Evolutionary conservation across 2,113 vertebrate genomes (phyloP), one percentile per base, ranked within the genome.

Genomic region (Bostrychus sinensis): DNA sequence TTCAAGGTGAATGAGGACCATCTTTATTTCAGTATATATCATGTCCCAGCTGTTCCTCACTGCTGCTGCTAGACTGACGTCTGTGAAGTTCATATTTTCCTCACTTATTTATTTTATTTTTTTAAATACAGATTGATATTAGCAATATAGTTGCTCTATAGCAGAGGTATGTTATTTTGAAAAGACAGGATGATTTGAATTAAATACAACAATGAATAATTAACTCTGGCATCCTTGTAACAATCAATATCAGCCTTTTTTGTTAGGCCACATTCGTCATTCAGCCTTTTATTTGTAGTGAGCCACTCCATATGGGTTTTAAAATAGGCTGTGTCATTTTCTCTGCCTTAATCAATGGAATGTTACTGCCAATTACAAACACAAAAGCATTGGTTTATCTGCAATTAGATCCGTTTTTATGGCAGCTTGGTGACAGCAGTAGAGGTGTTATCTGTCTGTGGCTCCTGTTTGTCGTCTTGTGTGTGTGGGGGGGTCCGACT

Each of bases 1-100:
- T 71, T 82, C 80, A 88, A 89, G 89, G 89, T 90, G 86, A 89
- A 78, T 14, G 12, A 86, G 37, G 71, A 84, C 70, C 70, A 75
- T 60, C 63, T 48, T 77, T 84, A 73, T 81, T 83, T 88, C 56
- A 53, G 72, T 83, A 74, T 86, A 72, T 78, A 81, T 67, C 74
- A 62, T 67, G 30, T 77, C 73, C 77, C 81, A 87, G 85, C 81
- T 88, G 86, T 85, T 81, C 45, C 45, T 48, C 22, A 4, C 45
- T 25, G 45, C 45, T 48, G 45, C 45, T 25, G 22, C 45, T 12
- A 25, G 11, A n/a, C n/a, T 48, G 45, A 48, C 45, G 45, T 48
- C 22, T n/a, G n/a, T n/a, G n/a, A n/a, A n/a, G n/a, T n/a, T n/a
- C n/a, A n/a, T n/a, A n/a, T n/a, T n/a, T n/a, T n/a, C n/a, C n/a